Evolutionary conservation across 37 sponge, comb jelly and placozoan genomes (phyloP).

Genomic region (Oopsacas minuta): DNA sequence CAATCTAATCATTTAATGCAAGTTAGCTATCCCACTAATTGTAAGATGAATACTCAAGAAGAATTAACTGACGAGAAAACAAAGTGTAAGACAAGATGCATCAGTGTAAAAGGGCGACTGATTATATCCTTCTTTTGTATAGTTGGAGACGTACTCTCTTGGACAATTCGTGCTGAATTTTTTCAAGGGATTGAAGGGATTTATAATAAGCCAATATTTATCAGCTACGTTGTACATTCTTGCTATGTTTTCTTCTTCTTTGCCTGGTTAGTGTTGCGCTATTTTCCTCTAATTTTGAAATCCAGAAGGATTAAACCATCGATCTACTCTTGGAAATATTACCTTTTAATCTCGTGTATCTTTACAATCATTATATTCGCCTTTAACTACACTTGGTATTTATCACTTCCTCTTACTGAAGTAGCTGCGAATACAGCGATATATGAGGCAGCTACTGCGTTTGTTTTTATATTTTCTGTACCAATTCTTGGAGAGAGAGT

Average conservation of each 20-base stretch:
- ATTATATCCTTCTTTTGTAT: conserved; percentile 30
- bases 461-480: conserved; percentile 54
- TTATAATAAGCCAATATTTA: neutral
- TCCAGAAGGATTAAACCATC: conserved; percentile 44
- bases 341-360: conserved; percentile 3
- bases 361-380: conserved; percentile 8
- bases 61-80: no score
- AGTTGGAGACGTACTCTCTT: conserved; percentile 23
- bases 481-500: conserved; percentile 56
- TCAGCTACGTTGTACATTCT: neutral
- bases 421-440: conserved; percentile 67
- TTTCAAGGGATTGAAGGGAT: neutral
- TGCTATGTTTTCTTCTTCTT: neutral
- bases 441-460: conserved; percentile 47
- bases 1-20: no score
- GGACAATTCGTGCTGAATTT: conserved; percentile 3
- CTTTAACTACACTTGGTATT: conserved; percentile 36
- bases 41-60: no score
- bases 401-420: conserved; percentile 47
- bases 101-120: neutral
- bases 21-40: no score
- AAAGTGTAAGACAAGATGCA: no score
- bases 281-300: conserved; percentile 38
- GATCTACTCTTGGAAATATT: conserved; percentile 30
- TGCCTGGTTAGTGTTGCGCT: neutral